Evolutionary conservation across 2,797 vertebrate genomes (phyloP), one percentile per base, ranked within the genome.

Genomic region (Thripadectes ignobilis): DNA sequence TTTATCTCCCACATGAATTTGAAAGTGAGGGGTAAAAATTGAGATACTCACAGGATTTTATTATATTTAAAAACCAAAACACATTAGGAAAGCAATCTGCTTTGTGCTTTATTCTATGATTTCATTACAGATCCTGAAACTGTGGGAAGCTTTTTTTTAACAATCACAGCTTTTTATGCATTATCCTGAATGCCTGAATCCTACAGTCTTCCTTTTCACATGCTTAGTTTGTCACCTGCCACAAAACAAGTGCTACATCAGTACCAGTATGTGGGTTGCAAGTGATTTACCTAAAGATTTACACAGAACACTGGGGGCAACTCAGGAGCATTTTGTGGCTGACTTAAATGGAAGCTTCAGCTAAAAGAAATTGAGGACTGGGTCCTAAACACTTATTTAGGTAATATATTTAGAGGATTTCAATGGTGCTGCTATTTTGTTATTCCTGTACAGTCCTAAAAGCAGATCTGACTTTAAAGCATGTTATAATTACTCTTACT

Each of bases 251-350:
- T 71, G 57, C 55, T 89, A 89, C 92, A 94, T 87, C 78, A 85
- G 74, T 59, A 71, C 66, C n/a, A 24, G 3, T 10, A 14, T 10
- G 9, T 29, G 61, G 43, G 41, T 32, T 81, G 27, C 19, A 73
- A 73, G 23, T 46, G 32, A 89, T 89, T 91, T 78, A 89, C 85
- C 75, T 71, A 8, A 84, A 84, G 79, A 85, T 94, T 94, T 89
- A 59, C 38, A 51, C 27, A 36, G 58, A 27, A 78, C 43, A 49
- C 69, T 68, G 57, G 6, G 55, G 41, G 63, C 30, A 95, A 78
- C 55, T 80, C 45, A n/a, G 83, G 57, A 77, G 11, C 17, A 51
- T 82, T 93, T 92, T 83, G 72, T 72, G 74, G 41, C 57, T 94
- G 84, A 59, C 67, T 72, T 63, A 52, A 73, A 61, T 34, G 32